These are phyloP conservation scores for Toxotes chatareus DNA, from an alignment of 2,113 vertebrate genomes.

Conservation along the genomic window DNA sequence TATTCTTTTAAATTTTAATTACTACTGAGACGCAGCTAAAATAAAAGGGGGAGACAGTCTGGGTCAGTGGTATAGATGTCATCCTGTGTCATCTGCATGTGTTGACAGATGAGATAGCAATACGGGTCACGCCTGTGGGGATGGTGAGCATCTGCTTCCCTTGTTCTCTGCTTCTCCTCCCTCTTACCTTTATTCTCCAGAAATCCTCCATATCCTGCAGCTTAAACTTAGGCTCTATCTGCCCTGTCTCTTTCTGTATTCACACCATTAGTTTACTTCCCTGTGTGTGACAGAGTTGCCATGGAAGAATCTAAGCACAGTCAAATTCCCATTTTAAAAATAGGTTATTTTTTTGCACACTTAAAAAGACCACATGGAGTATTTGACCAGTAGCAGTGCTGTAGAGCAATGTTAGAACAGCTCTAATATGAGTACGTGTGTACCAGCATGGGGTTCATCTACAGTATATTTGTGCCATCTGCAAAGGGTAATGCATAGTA, in stretches of 20 bases:
- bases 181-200: slow-evolving; percentile 25
- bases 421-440: background rate
- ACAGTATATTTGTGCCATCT: background rate
- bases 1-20: background rate
- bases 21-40: background rate
- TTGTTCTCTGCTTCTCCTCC: slow-evolving; percentile 15
- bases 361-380: background rate
- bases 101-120: slow-evolving; percentile 25
- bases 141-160: slow-evolving; percentile 44
- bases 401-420: background rate
- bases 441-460: background rate
- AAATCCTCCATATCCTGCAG: slow-evolving; percentile 5
- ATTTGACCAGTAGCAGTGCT: background rate
- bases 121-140: slow-evolving; percentile 22
- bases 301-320: background rate
- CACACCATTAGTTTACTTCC: background rate
- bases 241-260: slow-evolving; percentile 19
- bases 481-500: background rate
- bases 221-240: slow-evolving; percentile 34
- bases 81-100: background rate
- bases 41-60: background rate
- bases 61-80: background rate
- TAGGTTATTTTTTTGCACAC: background rate
- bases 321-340: background rate
- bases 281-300: background rate